Evolutionary conservation across 1,140 invertebrate genomes (phyloP), one percentile per base, ranked within the genome.

Genomic region (Neodiprion pinetum): DNA sequence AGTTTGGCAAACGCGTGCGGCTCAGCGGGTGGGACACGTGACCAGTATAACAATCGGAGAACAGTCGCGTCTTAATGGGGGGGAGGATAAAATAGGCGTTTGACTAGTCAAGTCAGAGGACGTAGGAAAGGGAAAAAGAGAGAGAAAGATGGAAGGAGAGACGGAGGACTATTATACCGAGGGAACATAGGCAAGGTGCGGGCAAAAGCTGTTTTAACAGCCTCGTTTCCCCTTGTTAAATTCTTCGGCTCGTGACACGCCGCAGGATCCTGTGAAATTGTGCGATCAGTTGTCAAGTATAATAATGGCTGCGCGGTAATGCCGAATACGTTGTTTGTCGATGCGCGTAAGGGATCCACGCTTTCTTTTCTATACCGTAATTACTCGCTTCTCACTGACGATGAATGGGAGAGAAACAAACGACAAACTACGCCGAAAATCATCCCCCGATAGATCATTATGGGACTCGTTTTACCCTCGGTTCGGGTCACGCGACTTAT

Each of bases 251-350:
- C 72, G 72, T 75, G 66, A 69, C 75, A 48, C 49, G 72, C 10
- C 71, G 76, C 79, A 75, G 74, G 80, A 82, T 82, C 82, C 80
- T 80, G 74, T 84, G 79, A 82, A 85, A 85, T 84, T 80, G 82
- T 74, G 78, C 81, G 78, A 81, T 82, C 78, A 79, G 73, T 83
- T 81, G 79, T 82, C 81, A 80, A 70, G 28, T 50, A 50, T 21
- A 48, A 66, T 66, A 66, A 67, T 72, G 14, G 68, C 28, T 21
- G 17, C 28, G 28, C 28, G 28, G 28, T 40, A 40, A 40, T 40
- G 28, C 28, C 28, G 28, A 40, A 40, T 40, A 1, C 28, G 28
- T 40, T 40, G 28, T 40, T 40, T 40, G 28, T 40, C 28, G 28
- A 40, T 40, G 28, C 28, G 28, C 28, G 28, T 40, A 40, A 40